These are phyloP conservation scores for Atractosteus spatula DNA, from an alignment of 2,113 vertebrate species.

Conservation along the genomic window DNA sequence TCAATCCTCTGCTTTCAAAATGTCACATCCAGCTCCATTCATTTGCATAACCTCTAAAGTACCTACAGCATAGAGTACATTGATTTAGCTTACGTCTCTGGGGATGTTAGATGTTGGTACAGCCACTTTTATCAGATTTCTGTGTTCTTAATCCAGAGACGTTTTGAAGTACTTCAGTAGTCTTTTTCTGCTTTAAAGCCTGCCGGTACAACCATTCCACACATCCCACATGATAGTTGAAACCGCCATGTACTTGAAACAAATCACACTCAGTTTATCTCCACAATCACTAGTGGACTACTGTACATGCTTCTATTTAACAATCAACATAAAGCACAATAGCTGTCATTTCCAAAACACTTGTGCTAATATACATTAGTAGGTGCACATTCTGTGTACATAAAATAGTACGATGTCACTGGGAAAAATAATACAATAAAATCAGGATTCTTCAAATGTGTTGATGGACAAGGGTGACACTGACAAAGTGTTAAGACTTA, in stretches of 20 bases:
- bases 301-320: neutral
- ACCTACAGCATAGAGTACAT: conserved; percentile 47
- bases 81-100: conserved; percentile 60
- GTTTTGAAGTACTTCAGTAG: conserved; percentile 41
- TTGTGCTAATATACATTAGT: no score
- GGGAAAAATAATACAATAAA: no score
- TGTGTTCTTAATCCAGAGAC: conserved; percentile 58
- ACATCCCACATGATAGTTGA: conserved; percentile 17
- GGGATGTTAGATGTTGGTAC: conserved; percentile 64
- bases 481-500: no score
- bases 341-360: no score
- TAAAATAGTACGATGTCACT: no score
- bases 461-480: no score
- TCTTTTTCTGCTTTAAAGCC: conserved; percentile 43
- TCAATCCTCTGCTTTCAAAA: conserved; percentile 75
- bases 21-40: conserved; percentile 62
- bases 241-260: conserved; percentile 40
- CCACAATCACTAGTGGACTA: neutral
- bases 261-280: conserved; percentile 50
- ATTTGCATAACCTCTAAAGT: conserved; percentile 74
- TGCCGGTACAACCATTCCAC: conserved; percentile 11
- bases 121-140: conserved; percentile 55
- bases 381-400: no score
- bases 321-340: no score
- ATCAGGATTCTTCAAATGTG: no score